Evolutionary conservation across 2,113 vertebrate genomes (phyloP), one percentile per base, ranked within the genome.

Genomic region (Pollachius pollachius): DNA sequence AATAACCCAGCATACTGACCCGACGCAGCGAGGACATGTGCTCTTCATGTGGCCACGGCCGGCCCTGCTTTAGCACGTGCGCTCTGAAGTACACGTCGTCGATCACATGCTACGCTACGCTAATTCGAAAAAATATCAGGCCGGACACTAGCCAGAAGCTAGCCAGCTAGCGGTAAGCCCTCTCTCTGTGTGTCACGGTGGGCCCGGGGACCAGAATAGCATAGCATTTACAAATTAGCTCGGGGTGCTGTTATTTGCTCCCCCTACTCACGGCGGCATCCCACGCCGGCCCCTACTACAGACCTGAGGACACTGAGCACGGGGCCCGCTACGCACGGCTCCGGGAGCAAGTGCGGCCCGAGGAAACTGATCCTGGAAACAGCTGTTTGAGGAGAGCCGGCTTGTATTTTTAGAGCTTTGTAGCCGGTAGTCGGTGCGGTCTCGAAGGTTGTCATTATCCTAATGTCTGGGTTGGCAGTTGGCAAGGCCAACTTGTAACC

Each of bases 391-490:
- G 61, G 7, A 17, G 9, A 65, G 67, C n/a, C 75, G 1, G 21
- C 3, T 1, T 1, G 73, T 90, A 89, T 88, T 84, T 89, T 80
- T 84, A 75, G 84, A 83, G 69, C 76, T 64, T 27, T 69, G 75
- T 66, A 81, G 78, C 72, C 37, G 3, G 48, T 5, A 56, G 71
- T 63, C 9, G 61, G 65, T 52, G 82, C 71, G 76, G 68, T 74
- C 77, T 60, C 3, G 11, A 73, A 77, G 64, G 81, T 70, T 87
- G 78, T 88, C 69, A 88, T 88, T 89, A 87, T 73, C 34, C 58
- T 89, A 87, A 87, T 87, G 82, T 15, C 0, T 63, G 85, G 87
- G 62, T 88, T 81, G 15, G 30, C 71, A 19, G 67, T 15, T 17
- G 12, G 62, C 27, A 56, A 62, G 61, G 57, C 41, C 12, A 30